Base-by-base conservation (phyloP, 2,797 vertebrate species). In the Typhlichthys subterraneus region DNA sequence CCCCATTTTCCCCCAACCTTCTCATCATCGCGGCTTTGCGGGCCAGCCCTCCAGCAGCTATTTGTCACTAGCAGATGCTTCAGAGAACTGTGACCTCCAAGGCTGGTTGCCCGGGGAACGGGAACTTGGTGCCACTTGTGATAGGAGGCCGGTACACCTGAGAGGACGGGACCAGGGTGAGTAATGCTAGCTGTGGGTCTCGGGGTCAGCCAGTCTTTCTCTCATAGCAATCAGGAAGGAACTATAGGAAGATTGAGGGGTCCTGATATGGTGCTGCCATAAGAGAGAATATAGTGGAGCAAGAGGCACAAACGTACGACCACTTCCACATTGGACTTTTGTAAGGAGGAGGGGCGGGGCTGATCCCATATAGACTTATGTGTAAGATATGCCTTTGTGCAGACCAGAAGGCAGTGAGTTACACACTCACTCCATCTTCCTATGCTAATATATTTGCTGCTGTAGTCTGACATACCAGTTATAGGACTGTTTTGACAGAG, bases 11-110 rank as follows among this genome's bases (percentile, higher is more conserved):
- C 29, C 52, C 11, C 52, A 10, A n/a, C 12, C 51, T 58, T 77
- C 69, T 68, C 76, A 58, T 67, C 61, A 51, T 33, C 63, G 45
- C 31, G 46, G 73, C 69, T 83, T 72, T 5, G 51, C 49, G 53
- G 77, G 70, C 70, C 73, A 69, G 59, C 66, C 70, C 72, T 81
- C 67, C 69, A 75, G 80, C 69, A 77, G 75, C 69, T 67, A 81
- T 88, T 89, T 89, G 84, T 90, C 85, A 81, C 69, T 61, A 80
- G 80, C 78, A 77, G 82, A 85, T 86, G 81, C 82, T 84, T 76
- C 62, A 67, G 69, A 79, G 69, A 75, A 70, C 69, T 49, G 3
- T 84, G 81, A 85, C 85, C 87, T 83, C 81, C 53, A 53, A 53
- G 61, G 52, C 73, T 51, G 61, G 75, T 64, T 79, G 65, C 68